phyloP scores from a whole-genome alignment of 2,113 vertebrate species.

The Tetrao urogallus region DNA sequence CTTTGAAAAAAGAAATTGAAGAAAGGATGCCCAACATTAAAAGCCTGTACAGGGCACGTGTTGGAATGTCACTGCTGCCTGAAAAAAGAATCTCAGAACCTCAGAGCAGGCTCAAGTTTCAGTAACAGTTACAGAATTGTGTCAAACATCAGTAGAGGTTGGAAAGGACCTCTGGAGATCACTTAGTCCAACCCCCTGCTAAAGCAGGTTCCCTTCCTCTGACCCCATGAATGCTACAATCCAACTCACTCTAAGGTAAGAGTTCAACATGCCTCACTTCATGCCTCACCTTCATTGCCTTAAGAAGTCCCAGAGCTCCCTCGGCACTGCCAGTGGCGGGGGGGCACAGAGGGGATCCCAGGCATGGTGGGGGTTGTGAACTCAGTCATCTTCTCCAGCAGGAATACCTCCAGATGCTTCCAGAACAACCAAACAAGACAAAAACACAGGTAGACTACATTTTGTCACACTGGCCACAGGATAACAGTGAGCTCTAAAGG shows the following conservation, averaged over 20 bases:
- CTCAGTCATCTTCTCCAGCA: background rate
- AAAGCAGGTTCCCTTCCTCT: background rate
- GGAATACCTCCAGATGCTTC: background rate
- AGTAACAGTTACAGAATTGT: background rate
- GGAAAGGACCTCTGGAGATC: too few relatives aligned
- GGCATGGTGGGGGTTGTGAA: accelerated
- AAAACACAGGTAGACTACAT: background rate
- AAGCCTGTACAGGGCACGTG: background rate
- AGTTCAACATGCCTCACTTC: background rate
- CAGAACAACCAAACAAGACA: background rate
- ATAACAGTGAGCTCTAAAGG: background rate
- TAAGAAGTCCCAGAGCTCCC: background rate
- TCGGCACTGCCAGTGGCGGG: background rate
- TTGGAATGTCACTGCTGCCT: background rate
- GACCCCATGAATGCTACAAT: background rate
- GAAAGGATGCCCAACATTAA: constrained; percentile 19
- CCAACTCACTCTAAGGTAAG: background rate
- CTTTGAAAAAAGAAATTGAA: background rate
- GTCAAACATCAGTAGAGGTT: too few relatives aligned
- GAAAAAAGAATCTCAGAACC: background rate
- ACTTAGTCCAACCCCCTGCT: too few relatives aligned
- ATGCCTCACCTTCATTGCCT: background rate
- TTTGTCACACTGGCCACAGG: background rate
- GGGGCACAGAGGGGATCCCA: accelerated
- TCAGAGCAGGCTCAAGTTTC: background rate